A percentile compares a stretch with the other conserved stretches of the same genome.
These are phyloP conservation scores for Herminia tarsipennalis DNA, from an alignment of 2,888 invertebrate species.

Conservation along the genomic window DNA sequence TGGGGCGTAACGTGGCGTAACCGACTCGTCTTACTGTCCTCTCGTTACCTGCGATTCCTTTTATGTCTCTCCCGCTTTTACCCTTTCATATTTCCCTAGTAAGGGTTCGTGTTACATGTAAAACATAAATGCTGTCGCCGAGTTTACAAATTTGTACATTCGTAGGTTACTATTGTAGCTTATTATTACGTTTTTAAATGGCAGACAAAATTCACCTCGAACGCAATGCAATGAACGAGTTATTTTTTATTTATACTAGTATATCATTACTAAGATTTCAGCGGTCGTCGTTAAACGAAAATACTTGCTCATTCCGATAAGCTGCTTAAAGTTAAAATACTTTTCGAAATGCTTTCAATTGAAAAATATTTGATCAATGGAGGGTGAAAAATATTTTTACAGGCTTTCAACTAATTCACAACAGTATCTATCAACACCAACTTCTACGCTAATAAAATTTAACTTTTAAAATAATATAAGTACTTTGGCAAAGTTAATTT, in stretches of 20 bases:
- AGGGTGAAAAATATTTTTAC: not conserved
- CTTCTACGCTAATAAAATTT: not conserved
- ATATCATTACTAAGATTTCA: no score
- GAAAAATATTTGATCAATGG: not conserved
- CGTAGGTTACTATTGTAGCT: no score
- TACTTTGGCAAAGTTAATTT: no score
- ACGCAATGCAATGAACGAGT: no score
- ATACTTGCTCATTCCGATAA: not conserved
- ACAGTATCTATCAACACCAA: not conserved
- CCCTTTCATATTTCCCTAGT: conserved; percentile 20
- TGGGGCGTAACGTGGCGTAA: conserved; percentile 56
- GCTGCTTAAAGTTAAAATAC: not conserved
- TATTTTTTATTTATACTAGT: no score
- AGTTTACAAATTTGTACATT: conserved; percentile 1
- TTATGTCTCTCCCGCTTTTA: conserved; percentile 29
- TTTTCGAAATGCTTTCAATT: not conserved
- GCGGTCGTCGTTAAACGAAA: no score
- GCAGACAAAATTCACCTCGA: no score
- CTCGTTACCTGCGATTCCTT: conserved; percentile 56
- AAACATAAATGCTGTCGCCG: conserved; percentile 12
- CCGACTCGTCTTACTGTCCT: conserved; percentile 50
- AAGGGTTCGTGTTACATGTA: conserved; percentile 14
- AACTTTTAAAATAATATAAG: not conserved
- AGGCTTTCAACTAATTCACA: not conserved
- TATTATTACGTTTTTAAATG: no score